phyloP scores from a whole-genome alignment of 2,888 invertebrate genomes.

The Dasypolia templi region DNA sequence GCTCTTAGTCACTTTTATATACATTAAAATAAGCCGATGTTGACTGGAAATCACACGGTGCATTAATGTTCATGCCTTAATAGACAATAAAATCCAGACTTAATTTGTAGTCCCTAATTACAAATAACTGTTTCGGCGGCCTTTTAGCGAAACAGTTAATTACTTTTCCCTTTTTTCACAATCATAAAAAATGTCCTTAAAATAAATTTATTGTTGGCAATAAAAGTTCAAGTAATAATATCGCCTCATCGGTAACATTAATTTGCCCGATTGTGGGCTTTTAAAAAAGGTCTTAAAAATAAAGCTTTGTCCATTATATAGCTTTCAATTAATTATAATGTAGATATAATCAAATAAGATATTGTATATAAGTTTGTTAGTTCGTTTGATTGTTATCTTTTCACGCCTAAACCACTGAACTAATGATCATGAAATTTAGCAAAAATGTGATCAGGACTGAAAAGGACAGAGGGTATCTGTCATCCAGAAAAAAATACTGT shows the following conservation, averaged over 20 bases:
- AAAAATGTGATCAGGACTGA: no score
- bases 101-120: conserved; percentile 55
- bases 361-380: no score
- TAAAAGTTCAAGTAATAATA: conserved; percentile 59
- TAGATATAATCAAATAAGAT: no score
- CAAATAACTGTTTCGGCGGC: conserved; percentile 54
- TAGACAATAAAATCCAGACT: conserved; percentile 54
- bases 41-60: conserved; percentile 20
- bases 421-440: no score
- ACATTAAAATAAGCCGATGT: conserved; percentile 4
- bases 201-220: conserved; percentile 63
- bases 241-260: conserved; percentile 59
- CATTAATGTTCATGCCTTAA: conserved; percentile 41
- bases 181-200: conserved; percentile 64
- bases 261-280: conserved; percentile 46
- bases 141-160: conserved; percentile 61
- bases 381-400: no score
- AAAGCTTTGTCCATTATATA: conserved; percentile 22
- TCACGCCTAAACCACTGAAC: no score
- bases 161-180: conserved; percentile 30
- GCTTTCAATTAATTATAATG: no score
- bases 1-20: conserved; percentile 18
- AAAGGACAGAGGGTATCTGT: no score
- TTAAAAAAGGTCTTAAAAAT: conserved; percentile 38
- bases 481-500: no score